A percentile compares a stretch with the other conserved stretches of the same genome.
Conservation (phyloP, 2,113 vertebrate species). For the Euleptes europaea region DNA sequence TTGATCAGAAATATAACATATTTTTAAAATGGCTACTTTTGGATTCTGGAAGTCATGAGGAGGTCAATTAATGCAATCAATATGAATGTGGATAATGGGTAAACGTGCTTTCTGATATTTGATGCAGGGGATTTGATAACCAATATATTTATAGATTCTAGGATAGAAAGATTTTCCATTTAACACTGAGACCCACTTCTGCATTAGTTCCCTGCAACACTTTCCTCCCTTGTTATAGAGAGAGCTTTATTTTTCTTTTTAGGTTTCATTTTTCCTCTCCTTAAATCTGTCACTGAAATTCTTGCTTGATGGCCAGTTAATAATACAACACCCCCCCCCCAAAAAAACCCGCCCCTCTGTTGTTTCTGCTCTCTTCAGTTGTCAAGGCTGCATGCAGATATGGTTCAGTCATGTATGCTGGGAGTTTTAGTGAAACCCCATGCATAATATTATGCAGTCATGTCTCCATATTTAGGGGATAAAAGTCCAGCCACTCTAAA, state of each 20-base stretch:
- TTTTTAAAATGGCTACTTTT: conserved; percentile 48
- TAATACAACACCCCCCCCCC: conserved; percentile 45
- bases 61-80: conserved; percentile 33
- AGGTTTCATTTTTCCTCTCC: conserved; percentile 49
- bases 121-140: conserved; percentile 48
- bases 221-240: not conserved
- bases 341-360: conserved; percentile 10
- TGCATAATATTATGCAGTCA: conserved; percentile 38
- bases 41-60: conserved; percentile 46
- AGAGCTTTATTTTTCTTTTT: not conserved
- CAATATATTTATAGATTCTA: conserved; percentile 39
- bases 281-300: conserved; percentile 44
- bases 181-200: not conserved
- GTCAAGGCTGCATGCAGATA: conserved; percentile 36
- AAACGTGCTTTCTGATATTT: conserved; percentile 39
- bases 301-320: conserved; percentile 51
- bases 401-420: conserved; percentile 22
- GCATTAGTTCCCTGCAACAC: not conserved
- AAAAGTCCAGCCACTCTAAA: conserved; percentile 19
- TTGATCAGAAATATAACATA: conserved; percentile 33
- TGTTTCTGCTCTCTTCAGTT: conserved; percentile 37
- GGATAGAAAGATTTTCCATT: conserved; percentile 19
- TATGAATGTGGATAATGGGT: conserved; percentile 30
- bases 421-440: conserved; percentile 48
- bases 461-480: conserved; percentile 19